A percentile compares a stretch with the other conserved stretches of the same genome.
Evolutionary conservation across 1,140 invertebrate genomes (phyloP).

Genomic region (Drosophila murphyi): DNA sequence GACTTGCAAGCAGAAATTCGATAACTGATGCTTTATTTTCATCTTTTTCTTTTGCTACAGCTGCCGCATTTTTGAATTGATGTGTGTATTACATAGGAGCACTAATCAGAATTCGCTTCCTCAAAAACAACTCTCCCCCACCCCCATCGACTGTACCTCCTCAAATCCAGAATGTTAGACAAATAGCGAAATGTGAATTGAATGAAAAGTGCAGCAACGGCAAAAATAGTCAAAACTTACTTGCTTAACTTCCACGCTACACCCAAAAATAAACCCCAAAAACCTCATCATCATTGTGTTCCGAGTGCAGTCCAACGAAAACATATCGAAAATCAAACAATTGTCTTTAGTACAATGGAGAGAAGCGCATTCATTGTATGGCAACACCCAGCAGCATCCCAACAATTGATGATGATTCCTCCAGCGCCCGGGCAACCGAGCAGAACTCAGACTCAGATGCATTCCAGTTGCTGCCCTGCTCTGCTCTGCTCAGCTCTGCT

Average conservation of each 20-base stretch:
- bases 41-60: slow-evolving; percentile 20
- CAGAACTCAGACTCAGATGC: not conserved
- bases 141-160: not conserved
- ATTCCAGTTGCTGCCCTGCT: no score
- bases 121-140: not conserved
- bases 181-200: slow-evolving; percentile 51
- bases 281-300: slow-evolving; percentile 5
- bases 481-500: not conserved
- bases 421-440: not conserved
- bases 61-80: slow-evolving; percentile 54
- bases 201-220: slow-evolving; percentile 63
- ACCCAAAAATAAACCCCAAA: not conserved
- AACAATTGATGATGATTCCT: slow-evolving; percentile 59
- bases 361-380: slow-evolving; percentile 58
- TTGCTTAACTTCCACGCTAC: not conserved
- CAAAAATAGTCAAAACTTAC: slow-evolving; percentile 44
- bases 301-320: slow-evolving; percentile 27
- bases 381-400: slow-evolving; percentile 33
- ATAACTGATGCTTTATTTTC: slow-evolving; percentile 3
- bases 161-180: slow-evolving; percentile 26
- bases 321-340: slow-evolving; percentile 81
- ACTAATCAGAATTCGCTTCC: slow-evolving; percentile 58
- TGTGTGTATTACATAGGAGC: slow-evolving; percentile 70
- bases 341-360: slow-evolving; percentile 69
- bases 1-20: slow-evolving; percentile 30